Evolutionary conservation across 2,797 vertebrate genomes (phyloP), one percentile per base, ranked within the genome.

Genomic region (Lophotriccus pileatus): DNA sequence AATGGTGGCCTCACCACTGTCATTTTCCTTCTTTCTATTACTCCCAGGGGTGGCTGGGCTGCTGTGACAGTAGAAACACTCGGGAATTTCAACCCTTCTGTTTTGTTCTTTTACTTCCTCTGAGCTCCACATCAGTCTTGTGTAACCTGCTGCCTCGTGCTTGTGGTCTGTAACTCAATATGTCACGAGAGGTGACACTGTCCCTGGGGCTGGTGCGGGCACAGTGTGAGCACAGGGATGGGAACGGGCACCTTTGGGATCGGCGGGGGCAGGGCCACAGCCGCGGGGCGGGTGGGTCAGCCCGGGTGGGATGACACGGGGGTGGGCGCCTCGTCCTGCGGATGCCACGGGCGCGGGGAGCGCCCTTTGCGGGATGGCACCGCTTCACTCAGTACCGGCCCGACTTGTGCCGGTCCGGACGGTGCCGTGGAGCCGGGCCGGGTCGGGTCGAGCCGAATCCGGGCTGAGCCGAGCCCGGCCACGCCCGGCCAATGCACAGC

Each of bases 181-280:
- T 0, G 6, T 2, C 66, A 43, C 3, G 21, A 18, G 20, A 2
- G 1, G 20, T 6, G 50, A 53, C 41, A 37, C 16, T 23, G 4
- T 60, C 27, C 2, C 5, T 0, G 28, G 47, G 56, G 55, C 12
- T 36, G 44, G 1, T 1, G 13, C 3, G 30, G 79, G 47, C 3
- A 8, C 44, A 19, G 9, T 41, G 46, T 13, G 41, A 17, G 39
- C 60, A 6, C 27, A 14, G 23, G 15, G 36, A 44, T 7, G 63
- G 12, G 27, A 41, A 17, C 10, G 9, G 43, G 17, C 32, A 6
- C 3, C 1, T 37, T 12, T 12, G 74, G 66, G 25, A 36, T 62
- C 4, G 20, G 8, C 19, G 28, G 15, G 22, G 37, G 27, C 21
- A 21, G 3, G 18, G 70, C 18, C 68, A 53, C 47, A 37, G 25